Conservation (phyloP, 1,140 invertebrate species). For the Pogonus chalceus region DNA sequence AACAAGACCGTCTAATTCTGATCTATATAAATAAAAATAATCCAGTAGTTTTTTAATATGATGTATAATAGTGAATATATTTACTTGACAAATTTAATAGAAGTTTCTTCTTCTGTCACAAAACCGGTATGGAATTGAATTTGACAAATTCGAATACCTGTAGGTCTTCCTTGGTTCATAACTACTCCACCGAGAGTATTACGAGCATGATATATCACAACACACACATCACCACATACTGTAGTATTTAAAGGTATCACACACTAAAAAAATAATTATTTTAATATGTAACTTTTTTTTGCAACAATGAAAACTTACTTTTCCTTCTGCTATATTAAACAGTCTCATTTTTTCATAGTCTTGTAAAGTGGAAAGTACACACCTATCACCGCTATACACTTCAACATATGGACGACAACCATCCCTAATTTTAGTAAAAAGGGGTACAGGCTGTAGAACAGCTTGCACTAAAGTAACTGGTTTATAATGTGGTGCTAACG, state of each 20-base stretch:
- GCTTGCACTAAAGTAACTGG: constrained; percentile 67
- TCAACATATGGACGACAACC: constrained; percentile 90
- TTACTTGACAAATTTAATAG: constrained; percentile 63
- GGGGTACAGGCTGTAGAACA: constrained; percentile 73
- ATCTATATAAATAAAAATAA: constrained; percentile 44
- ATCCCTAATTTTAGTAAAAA: constrained; percentile 88
- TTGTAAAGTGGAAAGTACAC: constrained; percentile 69
- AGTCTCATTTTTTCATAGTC: constrained; percentile 84
- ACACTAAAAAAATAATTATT: constrained; percentile 23
- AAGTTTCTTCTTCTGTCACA: constrained; percentile 59
- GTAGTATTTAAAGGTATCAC: constrained; percentile 42
- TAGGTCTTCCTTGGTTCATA: constrained; percentile 60
- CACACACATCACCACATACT: constrained; percentile 74
- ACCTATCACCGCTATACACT: constrained; percentile 78
- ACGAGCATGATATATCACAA: constrained; percentile 76
- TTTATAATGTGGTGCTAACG: constrained; percentile 59
- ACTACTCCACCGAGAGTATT: constrained; percentile 72
- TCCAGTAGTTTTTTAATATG: too few species aligned
- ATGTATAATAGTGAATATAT: constrained; percentile 17
- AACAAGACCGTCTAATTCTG: constrained; percentile 70
- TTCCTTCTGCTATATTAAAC: constrained; percentile 66
- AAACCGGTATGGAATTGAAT: constrained; percentile 85
- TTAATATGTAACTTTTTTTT: constrained; percentile 7
- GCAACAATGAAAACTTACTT: constrained; percentile 43
- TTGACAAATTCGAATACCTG: constrained; percentile 80